Percentiles rank a stretch among this genome's conserved stretches.
These are phyloP conservation scores for Goniozus legneri DNA, from an alignment of 1,140 invertebrate species.

Conservation along the genomic window DNA sequence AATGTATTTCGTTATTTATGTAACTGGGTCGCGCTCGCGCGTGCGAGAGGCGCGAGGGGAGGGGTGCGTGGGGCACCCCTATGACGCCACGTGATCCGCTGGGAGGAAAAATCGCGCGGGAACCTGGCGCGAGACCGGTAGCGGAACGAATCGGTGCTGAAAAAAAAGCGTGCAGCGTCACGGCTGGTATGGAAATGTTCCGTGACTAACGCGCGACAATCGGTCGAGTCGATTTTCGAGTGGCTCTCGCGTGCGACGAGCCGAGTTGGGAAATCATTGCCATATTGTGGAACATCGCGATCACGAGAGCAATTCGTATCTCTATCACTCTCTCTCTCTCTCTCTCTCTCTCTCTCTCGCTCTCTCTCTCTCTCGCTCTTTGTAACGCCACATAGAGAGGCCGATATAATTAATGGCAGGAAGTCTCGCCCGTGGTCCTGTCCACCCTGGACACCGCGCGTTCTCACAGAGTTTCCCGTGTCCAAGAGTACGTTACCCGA, in stretches of 20 bases:
- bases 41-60: slow-evolving; percentile 11
- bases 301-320: too few species aligned
- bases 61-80: slow-evolving; percentile 41
- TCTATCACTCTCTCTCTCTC: too few species aligned
- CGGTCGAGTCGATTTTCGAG: slow-evolving; percentile 27
- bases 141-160: slow-evolving; percentile 45
- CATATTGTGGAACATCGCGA: slow-evolving; percentile 39
- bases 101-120: slow-evolving; percentile 18
- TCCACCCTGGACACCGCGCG: too few species aligned
- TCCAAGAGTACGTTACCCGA: too few species aligned
- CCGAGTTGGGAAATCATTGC: slow-evolving; percentile 42
- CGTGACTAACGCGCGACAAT: slow-evolving; percentile 50
- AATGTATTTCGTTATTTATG: slow-evolving; percentile 27
- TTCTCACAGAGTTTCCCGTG: too few species aligned
- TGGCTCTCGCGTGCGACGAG: not conserved
- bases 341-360: too few species aligned
- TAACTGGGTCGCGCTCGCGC: slow-evolving; percentile 14
- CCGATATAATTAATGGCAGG: slow-evolving; percentile 40
- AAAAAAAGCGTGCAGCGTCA: slow-evolving; percentile 45
- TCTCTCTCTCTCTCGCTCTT: too few species aligned
- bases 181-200: slow-evolving; percentile 51
- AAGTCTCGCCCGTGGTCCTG: slow-evolving; percentile 21
- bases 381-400: not conserved
- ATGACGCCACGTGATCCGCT: slow-evolving; percentile 45
- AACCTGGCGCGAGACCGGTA: not conserved